Conservation (phyloP, 2,888 invertebrate species). For the Hemicrepidius hirtus region DNA sequence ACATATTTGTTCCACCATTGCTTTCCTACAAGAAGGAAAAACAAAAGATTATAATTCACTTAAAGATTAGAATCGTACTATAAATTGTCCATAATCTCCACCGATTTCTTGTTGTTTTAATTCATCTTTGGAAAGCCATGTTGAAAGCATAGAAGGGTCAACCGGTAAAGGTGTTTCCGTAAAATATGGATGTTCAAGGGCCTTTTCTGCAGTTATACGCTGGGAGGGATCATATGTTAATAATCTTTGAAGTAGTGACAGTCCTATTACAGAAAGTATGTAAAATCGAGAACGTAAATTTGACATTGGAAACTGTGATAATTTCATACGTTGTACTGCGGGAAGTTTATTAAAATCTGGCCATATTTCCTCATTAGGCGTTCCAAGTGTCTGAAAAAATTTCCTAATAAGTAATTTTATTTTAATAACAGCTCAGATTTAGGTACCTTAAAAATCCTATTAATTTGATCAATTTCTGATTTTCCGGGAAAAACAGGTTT, state of each 20-base stretch:
- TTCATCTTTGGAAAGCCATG: constrained; percentile 99
- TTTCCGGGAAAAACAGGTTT: constrained; percentile 97
- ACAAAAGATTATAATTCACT: too few relatives aligned
- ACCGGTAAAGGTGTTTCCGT: constrained; percentile 89
- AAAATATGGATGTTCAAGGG: constrained; percentile 90
- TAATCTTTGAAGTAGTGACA: constrained; percentile 81
- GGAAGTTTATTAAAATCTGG: constrained; percentile 94
- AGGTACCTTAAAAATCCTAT: constrained; percentile 90
- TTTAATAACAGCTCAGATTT: constrained; percentile 9
- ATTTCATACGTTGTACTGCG: constrained; percentile 93
- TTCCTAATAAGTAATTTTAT: constrained; percentile 18
- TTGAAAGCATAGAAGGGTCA: constrained; percentile 98
- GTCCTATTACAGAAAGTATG: constrained; percentile 76
- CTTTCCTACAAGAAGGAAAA: too few relatives aligned
- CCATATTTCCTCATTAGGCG: constrained; percentile 97
- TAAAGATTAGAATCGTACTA: not conserved
- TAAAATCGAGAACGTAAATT: constrained; percentile 74
- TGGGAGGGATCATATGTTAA: constrained; percentile 93
- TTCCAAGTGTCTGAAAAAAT: constrained; percentile 85
- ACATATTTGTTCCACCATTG: too few relatives aligned
- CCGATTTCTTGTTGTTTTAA: constrained; percentile 87
- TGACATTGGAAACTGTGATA: constrained; percentile 89
- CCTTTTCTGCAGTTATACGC: constrained; percentile 91
- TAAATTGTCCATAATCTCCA: constrained; percentile 62
- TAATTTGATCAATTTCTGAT: constrained; percentile 95